phyloP scores from a whole-genome alignment of 2,797 vertebrate genomes.

The Amblyraja radiata region DNA sequence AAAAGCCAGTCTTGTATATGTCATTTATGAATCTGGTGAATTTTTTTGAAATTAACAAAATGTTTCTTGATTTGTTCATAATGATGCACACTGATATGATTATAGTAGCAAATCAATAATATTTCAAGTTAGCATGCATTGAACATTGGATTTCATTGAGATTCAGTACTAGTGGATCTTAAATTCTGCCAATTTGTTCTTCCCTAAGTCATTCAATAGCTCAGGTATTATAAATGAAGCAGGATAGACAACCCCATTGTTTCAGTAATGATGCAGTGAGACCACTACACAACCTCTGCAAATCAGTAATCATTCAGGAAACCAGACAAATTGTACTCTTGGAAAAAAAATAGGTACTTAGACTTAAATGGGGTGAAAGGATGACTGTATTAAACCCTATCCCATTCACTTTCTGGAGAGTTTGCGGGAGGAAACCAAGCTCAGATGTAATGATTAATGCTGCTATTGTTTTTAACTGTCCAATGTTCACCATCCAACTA shows the following conservation, averaged over 20 bases:
- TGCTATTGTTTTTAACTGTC: background rate
- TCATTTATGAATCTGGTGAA: no score
- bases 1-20: background rate
- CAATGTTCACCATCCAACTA: background rate
- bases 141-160: background rate
- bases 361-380: background rate
- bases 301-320: background rate
- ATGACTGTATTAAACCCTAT: background rate
- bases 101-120: background rate
- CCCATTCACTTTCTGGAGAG: background rate
- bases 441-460: background rate
- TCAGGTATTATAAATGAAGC: background rate
- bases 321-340: background rate
- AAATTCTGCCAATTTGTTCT: background rate
- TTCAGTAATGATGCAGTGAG: background rate
- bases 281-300: background rate
- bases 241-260: background rate
- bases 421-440: background rate
- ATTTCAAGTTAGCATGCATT: background rate
- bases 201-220: background rate
- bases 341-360: background rate
- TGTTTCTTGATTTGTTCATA: background rate
- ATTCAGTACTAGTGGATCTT: background rate
- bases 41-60: no score
- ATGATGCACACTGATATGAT: background rate